Evolutionary conservation across 1,140 invertebrate species (phyloP).

Genomic region (Odontomachus brunneus): DNA sequence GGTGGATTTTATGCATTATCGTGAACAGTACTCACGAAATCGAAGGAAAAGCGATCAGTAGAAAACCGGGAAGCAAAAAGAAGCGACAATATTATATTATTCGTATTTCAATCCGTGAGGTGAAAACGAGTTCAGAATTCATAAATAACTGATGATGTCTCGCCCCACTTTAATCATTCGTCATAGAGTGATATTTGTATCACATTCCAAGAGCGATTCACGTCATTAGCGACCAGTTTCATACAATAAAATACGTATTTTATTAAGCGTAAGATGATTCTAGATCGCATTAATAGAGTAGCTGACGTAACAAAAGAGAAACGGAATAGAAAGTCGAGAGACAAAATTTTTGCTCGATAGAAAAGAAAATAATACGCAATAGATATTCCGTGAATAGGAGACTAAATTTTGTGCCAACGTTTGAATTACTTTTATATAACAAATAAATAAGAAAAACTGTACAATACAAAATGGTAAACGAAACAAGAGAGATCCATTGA

Average conservation of each 20-base stretch:
- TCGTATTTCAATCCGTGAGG: not conserved
- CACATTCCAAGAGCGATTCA: not conserved
- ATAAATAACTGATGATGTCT: not conserved
- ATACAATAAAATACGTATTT: slow-evolving; percentile 1
- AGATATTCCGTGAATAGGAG: too few species aligned
- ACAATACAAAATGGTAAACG: too few species aligned
- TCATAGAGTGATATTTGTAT: slow-evolving; percentile 3
- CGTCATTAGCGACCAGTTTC: slow-evolving; percentile 12
- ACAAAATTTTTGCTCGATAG: too few species aligned
- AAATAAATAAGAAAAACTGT: too few species aligned
- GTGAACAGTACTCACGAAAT: not conserved
- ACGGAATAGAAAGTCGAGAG: too few species aligned
- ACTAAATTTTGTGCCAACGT: too few species aligned
- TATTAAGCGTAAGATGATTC: not conserved
- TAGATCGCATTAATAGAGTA: too few species aligned
- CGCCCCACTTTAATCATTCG: not conserved
- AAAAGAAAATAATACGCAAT: too few species aligned
- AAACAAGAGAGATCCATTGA: too few species aligned
- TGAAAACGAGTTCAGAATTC: not conserved
- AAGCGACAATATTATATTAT: slow-evolving; percentile 6
- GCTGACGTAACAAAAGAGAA: too few species aligned
- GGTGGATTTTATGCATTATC: slow-evolving; percentile 26
- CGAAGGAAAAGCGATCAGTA: not conserved
- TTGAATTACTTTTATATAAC: too few species aligned
- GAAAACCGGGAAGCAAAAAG: not conserved